These are phyloP conservation scores for Hydroisotoma schaefferi DNA, from an alignment of 2,888 invertebrate species.

Conservation along the genomic window DNA sequence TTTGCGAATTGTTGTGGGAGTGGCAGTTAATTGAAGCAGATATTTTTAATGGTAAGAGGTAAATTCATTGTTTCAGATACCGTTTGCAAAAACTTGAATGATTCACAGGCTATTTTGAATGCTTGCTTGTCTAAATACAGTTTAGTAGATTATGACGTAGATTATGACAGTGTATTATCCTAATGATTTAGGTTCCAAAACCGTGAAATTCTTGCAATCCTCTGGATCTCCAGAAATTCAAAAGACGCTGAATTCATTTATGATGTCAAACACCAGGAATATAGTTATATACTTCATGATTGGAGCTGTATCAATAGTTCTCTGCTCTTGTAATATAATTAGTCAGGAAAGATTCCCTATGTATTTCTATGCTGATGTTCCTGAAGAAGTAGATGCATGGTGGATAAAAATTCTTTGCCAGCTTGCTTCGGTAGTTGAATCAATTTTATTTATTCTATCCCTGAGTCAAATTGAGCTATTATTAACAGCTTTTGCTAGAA, in stretches of 20 bases:
- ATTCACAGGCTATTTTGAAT: no score
- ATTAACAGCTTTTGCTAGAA: slow-evolving; percentile 10
- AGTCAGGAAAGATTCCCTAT: slow-evolving; percentile 7
- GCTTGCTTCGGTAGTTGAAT: not conserved
- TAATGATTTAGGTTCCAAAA: no score
- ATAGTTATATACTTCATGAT: no score
- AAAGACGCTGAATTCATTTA: no score
- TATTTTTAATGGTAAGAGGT: slow-evolving; percentile 6
- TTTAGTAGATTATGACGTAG: no score
- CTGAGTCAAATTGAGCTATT: slow-evolving; percentile 12
- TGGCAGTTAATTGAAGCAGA: slow-evolving; percentile 18
- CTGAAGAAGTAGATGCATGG: slow-evolving; percentile 1
- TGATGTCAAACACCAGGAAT: no score
- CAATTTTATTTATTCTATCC: not conserved
- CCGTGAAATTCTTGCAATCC: no score
- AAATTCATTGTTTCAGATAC: not conserved
- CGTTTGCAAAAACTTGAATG: not conserved
- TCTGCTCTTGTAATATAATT: slow-evolving; percentile 2
- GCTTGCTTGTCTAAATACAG: no score
- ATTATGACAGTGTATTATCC: no score
- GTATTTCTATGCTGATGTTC: slow-evolving; percentile 13
- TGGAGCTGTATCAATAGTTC: no score
- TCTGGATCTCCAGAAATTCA: no score
- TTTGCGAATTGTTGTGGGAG: slow-evolving; percentile 5
- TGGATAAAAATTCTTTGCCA: slow-evolving; percentile 12